Evolutionary conservation across 2,888 invertebrate species (phyloP), one percentile per base, ranked within the genome.

Genomic region (Heliconius hortense): DNA sequence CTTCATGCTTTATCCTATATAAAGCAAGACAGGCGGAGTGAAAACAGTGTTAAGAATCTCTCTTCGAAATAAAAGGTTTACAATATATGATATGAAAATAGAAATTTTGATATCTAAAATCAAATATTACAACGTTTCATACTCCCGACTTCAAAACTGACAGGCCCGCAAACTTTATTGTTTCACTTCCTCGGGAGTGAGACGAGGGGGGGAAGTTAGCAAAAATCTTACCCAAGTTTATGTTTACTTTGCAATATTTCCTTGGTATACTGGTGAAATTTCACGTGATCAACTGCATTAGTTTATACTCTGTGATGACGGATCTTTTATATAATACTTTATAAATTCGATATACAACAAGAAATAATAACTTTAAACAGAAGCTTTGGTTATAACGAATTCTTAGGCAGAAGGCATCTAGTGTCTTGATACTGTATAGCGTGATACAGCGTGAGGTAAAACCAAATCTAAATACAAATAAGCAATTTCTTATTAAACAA

Each of bases 211-310:
- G 4, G 31, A 21, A n/a, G 63, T 28, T 35, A 2, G n/a, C 64
- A 64, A 64, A 64, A 39, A 64, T 39, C 64, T 24, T n/a, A 21
- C n/a, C 39, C 64, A 39, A 35, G 64, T 64, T 64, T 64, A 39
- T 64, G 39, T 64, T 64, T 39, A 64, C 64, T 64, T 39, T 39
- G 10, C 28, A 63, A 39, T 64, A 64, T 39, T 64, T 39, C 13
- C 64, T 64, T 35, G 13, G 35, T 64, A n/a, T 63, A n/a, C 31
- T 63, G 63, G 21, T 21, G 11, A 31, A 63, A 35, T 63, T 15
- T 63, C 28, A 63, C 28, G 28, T 31, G 62, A 31, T 31, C 63
- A 35, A 31, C 63, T 63, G 35, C 62, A 62, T 62, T 62, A 62
- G 62, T 21, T 62, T 31, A 62, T 28, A 63, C 31, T 21, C 26